phyloP scores from a whole-genome alignment of 2,113 vertebrate species.

The Silurus meridionalis region DNA sequence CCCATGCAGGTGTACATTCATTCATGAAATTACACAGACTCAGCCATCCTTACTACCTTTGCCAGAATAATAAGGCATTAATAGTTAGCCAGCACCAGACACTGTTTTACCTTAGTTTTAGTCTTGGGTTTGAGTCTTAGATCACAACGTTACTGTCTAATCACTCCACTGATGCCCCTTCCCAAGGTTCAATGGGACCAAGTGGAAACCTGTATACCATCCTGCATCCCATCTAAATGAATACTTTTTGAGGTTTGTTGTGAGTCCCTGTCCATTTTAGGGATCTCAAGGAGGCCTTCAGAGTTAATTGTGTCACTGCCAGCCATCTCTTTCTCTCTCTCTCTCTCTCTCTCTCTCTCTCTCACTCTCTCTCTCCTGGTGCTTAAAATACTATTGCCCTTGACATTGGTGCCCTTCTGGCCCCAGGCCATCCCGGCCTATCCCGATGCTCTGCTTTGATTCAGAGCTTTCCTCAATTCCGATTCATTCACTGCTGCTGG shows the following conservation, averaged over 20 bases:
- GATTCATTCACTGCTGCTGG: not conserved
- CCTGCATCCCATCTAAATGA: not conserved
- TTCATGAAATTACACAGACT: not conserved
- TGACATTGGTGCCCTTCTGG: not conserved
- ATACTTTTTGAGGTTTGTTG: not conserved
- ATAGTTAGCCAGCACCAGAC: not conserved
- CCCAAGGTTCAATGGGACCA: not conserved
- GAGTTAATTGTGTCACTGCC: not conserved
- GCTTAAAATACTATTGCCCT: not conserved
- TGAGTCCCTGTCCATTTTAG: not conserved
- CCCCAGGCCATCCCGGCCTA: not conserved
- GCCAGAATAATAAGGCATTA: not conserved
- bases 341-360: not conserved
- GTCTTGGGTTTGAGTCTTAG: not conserved
- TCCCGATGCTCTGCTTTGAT: not conserved
- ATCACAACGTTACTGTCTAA: not conserved
- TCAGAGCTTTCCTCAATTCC: not conserved
- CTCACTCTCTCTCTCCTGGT: not conserved
- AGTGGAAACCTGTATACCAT: not conserved
- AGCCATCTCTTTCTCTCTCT: not conserved
- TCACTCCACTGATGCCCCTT: not conserved
- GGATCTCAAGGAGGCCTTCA: not conserved
- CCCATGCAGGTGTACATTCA: not conserved
- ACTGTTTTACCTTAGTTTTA: not conserved
- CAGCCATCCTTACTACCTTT: not conserved